phyloP scores from a whole-genome alignment of 2,113 vertebrate species.

The Aldabrachelys gigantea region DNA sequence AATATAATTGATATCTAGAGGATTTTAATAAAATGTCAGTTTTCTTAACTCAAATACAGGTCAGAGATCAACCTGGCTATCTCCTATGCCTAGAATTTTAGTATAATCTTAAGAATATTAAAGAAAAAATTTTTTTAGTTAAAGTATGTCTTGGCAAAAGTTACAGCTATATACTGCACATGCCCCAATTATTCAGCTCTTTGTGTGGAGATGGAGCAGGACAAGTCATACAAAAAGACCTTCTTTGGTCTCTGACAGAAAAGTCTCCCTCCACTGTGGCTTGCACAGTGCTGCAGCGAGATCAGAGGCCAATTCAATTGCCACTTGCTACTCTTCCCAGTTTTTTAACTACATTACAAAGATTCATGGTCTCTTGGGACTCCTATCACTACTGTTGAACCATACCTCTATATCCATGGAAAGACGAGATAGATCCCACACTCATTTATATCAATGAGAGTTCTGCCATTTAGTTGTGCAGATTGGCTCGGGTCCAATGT shows the following conservation, averaged over 20 bases:
- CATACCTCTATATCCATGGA: neutral
- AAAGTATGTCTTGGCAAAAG: neutral
- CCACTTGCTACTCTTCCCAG: neutral
- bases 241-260: neutral
- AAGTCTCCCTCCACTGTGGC: neutral
- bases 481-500: neutral
- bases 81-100: neutral
- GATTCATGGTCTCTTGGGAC: neutral
- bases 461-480: neutral
- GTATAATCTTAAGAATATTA: neutral
- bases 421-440: neutral
- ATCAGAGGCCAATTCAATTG: neutral
- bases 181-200: neutral
- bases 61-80: neutral
- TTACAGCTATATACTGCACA: neutral
- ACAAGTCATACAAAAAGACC: neutral
- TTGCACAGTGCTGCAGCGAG: neutral
- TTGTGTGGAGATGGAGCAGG: neutral
- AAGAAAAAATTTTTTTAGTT: neutral
- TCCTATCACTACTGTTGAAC: neutral
- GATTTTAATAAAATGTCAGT: neutral
- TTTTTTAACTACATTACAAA: neutral
- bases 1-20: neutral
- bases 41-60: neutral
- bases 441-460: neutral